phyloP scores from a whole-genome alignment of 2,113 vertebrate genomes.

The Drymodes brunneopygia region DNA sequence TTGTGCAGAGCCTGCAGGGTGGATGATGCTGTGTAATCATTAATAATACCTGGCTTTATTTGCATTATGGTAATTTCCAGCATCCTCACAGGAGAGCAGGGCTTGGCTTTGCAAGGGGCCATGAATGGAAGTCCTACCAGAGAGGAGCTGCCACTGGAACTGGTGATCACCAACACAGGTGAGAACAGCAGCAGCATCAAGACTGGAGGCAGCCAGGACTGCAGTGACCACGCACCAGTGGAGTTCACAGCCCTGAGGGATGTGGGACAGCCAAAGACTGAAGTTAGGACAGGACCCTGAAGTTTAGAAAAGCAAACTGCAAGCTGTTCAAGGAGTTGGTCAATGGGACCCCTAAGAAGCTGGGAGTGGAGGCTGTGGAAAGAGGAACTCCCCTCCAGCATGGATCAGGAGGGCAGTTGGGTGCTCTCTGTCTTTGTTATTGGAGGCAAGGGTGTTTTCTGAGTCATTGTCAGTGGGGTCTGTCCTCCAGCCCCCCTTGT shows the following conservation, averaged over 20 bases:
- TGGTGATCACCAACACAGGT: background rate
- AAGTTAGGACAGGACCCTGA: background rate
- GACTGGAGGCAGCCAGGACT: background rate
- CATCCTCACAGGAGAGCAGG: background rate
- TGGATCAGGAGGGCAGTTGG: background rate
- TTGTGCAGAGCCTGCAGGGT: background rate
- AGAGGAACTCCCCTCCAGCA: background rate
- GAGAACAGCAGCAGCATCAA: background rate
- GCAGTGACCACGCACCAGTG: background rate
- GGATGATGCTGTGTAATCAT: background rate
- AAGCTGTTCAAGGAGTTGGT: background rate
- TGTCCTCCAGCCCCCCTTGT: background rate
- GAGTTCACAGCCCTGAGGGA: background rate
- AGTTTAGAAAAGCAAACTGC: background rate
- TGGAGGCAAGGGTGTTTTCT: background rate
- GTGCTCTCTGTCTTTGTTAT: background rate
- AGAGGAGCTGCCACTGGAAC: background rate
- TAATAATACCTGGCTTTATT: background rate
- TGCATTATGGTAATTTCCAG: background rate
- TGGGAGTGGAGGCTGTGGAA: background rate
- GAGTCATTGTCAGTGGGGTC: background rate
- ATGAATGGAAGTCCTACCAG: fast-evolving
- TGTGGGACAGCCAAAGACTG: background rate
- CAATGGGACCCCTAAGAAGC: background rate
- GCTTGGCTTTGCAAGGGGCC: background rate